Conservation (phyloP, 92 coral and sea anemone genomes). For the Actinernus sp. region DNA sequence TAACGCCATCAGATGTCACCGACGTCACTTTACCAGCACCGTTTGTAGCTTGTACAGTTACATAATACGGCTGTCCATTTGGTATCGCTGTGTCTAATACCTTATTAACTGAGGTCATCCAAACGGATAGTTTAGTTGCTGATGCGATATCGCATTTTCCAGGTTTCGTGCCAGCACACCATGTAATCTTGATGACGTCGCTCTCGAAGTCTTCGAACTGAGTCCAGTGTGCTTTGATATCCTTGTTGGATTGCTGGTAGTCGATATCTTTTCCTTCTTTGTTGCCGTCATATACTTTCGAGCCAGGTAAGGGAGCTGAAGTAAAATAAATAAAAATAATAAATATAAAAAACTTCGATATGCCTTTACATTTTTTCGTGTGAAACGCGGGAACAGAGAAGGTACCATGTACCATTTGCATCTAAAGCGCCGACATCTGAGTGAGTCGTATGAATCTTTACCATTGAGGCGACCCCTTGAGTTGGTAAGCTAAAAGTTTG, state of each 20-base stretch:
- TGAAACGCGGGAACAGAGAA: too few relatives aligned
- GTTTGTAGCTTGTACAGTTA: conserved; percentile 85
- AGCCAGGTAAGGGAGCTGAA: conserved; percentile 54
- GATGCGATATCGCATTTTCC: conserved; percentile 67
- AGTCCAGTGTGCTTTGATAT: conserved; percentile 79
- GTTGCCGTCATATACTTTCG: conserved; percentile 62
- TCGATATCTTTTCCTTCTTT: conserved; percentile 67
- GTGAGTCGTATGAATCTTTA: too few relatives aligned
- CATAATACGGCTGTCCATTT: conserved; percentile 75
- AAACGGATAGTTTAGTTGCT: conserved; percentile 16
- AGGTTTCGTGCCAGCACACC: conserved; percentile 88
- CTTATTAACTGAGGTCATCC: conserved; percentile 42
- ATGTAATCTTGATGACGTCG: conserved; percentile 72
- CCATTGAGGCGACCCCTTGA: too few relatives aligned
- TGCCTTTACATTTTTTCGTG: too few relatives aligned
- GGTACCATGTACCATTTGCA: too few relatives aligned
- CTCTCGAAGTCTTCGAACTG: conserved; percentile 91
- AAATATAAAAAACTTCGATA: too few relatives aligned
- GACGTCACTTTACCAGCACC: conserved; percentile 80
- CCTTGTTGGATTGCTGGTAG: conserved; percentile 63
- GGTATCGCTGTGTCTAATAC: conserved; percentile 48
- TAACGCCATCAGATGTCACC: conserved; percentile 88
- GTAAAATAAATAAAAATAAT: too few relatives aligned
- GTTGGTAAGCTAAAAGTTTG: too few relatives aligned
- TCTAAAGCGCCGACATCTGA: too few relatives aligned